Base-by-base conservation (phyloP, 2,888 invertebrate species). In the Colletes collaris region DNA sequence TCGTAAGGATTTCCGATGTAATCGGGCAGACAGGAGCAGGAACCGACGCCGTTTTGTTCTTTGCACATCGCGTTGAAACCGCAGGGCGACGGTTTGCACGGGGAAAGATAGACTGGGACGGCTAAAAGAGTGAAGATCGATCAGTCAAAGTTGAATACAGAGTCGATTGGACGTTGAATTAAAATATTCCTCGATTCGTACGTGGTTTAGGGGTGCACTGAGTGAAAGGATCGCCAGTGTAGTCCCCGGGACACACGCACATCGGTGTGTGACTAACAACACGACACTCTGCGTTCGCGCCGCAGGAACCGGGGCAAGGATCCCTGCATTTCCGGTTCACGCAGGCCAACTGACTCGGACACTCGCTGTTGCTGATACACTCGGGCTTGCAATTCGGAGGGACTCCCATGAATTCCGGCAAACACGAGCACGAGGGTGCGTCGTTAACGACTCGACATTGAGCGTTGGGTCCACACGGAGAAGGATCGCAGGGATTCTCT, bases 261-360 rank as follows among this genome's bases (percentile, higher is more conserved):
- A 92, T 90, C 0, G 94, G 93, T 35, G 93, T 87, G 77, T 94
- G 94, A 73, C 93, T 93, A 16, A 94, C 91, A 4, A 94, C 93
- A 71, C 93, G 92, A 86, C 94, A 94, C n/a, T 92, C 90, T 0
- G 94, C 92, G 85, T 93, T 93, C 89, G 93, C 93, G 58, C 96
- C 96, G 88, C 96, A 97, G 63, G 95, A 95, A 74, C 95, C 95
- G 46, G 95, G 95, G 85, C 97, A 97, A 55, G 97, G 97, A 92
- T 97, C 95, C 37, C 93, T 91, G 91, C 98, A 98, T 93, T 94
- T 94, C 83, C 94, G 94, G 77, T 94, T 94, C 49, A 94, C 91
- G 86, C 95, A 95, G 37, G 95, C 94, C 82, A 93, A 89, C 58
- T 94, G 93, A 59, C 92, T 88, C 4, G 93, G 88, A 89, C 95